These are phyloP conservation scores for Meteorus cinctellus DNA, from an alignment of 2,888 invertebrate species.

Conservation along the genomic window DNA sequence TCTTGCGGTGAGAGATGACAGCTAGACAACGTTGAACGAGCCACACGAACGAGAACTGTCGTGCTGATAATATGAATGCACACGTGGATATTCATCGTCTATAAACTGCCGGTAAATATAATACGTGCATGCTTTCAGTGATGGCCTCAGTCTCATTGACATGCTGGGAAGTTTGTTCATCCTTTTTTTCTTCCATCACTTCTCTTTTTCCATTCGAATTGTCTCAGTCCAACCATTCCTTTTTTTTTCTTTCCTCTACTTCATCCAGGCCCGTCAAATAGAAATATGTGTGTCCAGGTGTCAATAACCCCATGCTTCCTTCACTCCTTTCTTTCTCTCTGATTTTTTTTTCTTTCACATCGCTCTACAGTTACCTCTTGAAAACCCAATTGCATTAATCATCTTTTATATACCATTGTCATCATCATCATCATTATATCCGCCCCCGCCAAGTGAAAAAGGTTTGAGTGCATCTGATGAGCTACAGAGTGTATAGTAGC, in stretches of 20 bases:
- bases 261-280: conserved; percentile 31
- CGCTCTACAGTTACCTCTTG: conserved; percentile 14
- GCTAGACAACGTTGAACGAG: not conserved
- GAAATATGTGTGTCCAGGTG: conserved; percentile 40
- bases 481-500: not conserved
- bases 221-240: not conserved
- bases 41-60: not conserved
- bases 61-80: conserved; percentile 28
- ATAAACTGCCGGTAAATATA: conserved; percentile 12
- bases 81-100: conserved; percentile 26
- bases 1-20: conserved; percentile 6
- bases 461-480: conserved; percentile 35
- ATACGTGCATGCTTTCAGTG: conserved; percentile 27
- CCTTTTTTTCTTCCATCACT: not conserved
- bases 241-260: not conserved
- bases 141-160: conserved; percentile 25
- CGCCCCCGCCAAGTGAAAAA: conserved; percentile 30
- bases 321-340: not conserved
- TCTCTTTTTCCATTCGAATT: not conserved
- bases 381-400: conserved; percentile 41
- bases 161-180: conserved; percentile 32
- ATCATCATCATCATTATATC: conserved; percentile 30
- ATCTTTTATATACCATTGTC: conserved; percentile 35
- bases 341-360: conserved; percentile 1
- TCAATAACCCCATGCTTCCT: conserved; percentile 42